These are phyloP conservation scores for Anagyrus pseudococci DNA, from an alignment of 2,888 invertebrate genomes.

Conservation along the genomic window DNA sequence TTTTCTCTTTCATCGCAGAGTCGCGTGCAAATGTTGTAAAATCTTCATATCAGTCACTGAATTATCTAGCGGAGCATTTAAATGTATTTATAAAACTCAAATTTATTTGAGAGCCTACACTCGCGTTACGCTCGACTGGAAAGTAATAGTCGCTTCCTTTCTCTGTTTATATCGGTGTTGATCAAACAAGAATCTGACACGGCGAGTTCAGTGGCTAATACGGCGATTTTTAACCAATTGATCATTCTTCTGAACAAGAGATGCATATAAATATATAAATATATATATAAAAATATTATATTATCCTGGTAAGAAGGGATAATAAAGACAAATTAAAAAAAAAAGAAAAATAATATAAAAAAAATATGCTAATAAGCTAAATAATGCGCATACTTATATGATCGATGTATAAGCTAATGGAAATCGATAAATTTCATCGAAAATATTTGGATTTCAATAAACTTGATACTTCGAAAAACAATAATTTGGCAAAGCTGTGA, in stretches of 20 bases:
- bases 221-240: slow-evolving; percentile 26
- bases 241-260: slow-evolving; percentile 32
- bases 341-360: slow-evolving; percentile 41
- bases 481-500: slow-evolving; percentile 31
- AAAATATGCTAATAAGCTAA: slow-evolving; percentile 51
- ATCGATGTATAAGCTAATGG: slow-evolving; percentile 58
- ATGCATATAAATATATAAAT: slow-evolving; percentile 36
- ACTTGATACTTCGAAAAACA: slow-evolving; percentile 62
- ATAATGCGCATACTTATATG: slow-evolving; percentile 56
- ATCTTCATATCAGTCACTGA: slow-evolving; percentile 23
- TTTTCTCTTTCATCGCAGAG: slow-evolving; percentile 27
- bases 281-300: slow-evolving; percentile 37
- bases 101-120: too few relatives aligned
- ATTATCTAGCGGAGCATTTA: not conserved
- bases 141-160: too few relatives aligned
- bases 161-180: too few relatives aligned
- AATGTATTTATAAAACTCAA: too few relatives aligned
- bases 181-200: not conserved
- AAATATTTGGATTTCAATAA: slow-evolving; percentile 60
- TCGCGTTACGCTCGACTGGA: too few relatives aligned
- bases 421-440: slow-evolving; percentile 57
- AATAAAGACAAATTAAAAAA: slow-evolving; percentile 39
- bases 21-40: slow-evolving; percentile 32
- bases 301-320: slow-evolving; percentile 36
- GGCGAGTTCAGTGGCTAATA: slow-evolving; percentile 23